Conservation (phyloP, 2,113 vertebrate species). For the Tenrec ecaudatus region DNA sequence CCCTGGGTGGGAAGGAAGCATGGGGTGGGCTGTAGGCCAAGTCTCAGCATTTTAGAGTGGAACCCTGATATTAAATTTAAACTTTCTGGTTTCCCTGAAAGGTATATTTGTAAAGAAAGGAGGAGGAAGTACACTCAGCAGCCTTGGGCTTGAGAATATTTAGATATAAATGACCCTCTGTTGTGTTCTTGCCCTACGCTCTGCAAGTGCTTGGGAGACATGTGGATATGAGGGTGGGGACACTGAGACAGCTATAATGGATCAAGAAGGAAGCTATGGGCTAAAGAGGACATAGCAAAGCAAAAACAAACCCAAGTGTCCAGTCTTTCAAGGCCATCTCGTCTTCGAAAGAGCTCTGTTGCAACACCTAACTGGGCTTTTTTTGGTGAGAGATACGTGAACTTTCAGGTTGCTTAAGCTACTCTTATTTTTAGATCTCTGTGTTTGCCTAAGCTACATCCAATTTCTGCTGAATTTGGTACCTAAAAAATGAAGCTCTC, state of each 20-base stretch:
- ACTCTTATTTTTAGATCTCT: background rate
- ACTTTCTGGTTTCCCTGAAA: constrained; percentile 21
- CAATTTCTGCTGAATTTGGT: background rate
- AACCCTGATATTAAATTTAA: constrained; percentile 3
- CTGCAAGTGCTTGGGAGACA: background rate
- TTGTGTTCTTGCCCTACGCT: background rate
- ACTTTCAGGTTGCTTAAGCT: background rate
- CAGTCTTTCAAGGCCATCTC: background rate
- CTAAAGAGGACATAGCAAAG: background rate
- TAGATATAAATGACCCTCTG: background rate
- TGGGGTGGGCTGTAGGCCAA: background rate
- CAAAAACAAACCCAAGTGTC: background rate
- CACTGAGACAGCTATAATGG: background rate
- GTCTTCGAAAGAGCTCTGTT: background rate
- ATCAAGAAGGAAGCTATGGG: background rate
- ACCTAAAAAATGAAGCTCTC: background rate
- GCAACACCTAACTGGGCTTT: background rate
- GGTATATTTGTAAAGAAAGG: constrained; percentile 11
- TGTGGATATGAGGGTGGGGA: background rate
- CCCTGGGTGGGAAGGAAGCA: background rate
- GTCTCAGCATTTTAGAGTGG: background rate
- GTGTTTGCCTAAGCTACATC: background rate
- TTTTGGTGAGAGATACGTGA: background rate
- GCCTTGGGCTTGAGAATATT: background rate
- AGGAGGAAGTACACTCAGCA: constrained; percentile 21